Evolutionary conservation across 2,888 invertebrate species (phyloP), one percentile per base, ranked within the genome.

Genomic region (Erynnis tages): DNA sequence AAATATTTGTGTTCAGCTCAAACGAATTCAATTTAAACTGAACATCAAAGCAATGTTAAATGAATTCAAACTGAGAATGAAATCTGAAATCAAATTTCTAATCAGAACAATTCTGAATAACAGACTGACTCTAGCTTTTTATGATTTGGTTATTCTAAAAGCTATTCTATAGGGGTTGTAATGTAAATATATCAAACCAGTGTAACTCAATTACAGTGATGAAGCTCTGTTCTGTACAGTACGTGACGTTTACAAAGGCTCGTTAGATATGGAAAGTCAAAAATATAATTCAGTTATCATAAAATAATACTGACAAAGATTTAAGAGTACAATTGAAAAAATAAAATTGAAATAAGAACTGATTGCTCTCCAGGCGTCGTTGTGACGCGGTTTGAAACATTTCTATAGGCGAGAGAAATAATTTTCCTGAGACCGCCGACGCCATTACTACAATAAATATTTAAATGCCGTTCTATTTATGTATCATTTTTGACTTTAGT

Each of bases 341-440:
- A n/a, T n/a, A n/a, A 49, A 41, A 43, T 49, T 49, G 43, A 49
- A 49, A 49, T 49, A 49, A 49, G 43, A 41, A 34, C 41, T 34
- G 17, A 49, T 49, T 41, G 49, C 49, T 49, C 34, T 27, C 41
- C 19, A 49, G 49, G 41, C 41, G 41, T 41, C 49, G 34, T 34
- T 13, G 34, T 43, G 41, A 43, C 41, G 48, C 40, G 41, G 27
- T 35, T 49, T 21, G 25, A 43, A 43, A 7, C 34, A 35, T 35
- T 43, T 49, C 49, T 45, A 49, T 49, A 34, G 49, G 34, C 14
- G 38, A 16, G 49, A 41, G 49, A 49, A 49, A 49, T 49, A 49
- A 49, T 49, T 49, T 49, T 49, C 49, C 34, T 49, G 49, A 35
- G 34, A 17, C 41, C 13, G 41, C 41, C 49, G 49, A 17, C 34